phyloP scores from a whole-genome alignment of 2,113 vertebrate species.

The Circaetus cinerascens region DNA sequence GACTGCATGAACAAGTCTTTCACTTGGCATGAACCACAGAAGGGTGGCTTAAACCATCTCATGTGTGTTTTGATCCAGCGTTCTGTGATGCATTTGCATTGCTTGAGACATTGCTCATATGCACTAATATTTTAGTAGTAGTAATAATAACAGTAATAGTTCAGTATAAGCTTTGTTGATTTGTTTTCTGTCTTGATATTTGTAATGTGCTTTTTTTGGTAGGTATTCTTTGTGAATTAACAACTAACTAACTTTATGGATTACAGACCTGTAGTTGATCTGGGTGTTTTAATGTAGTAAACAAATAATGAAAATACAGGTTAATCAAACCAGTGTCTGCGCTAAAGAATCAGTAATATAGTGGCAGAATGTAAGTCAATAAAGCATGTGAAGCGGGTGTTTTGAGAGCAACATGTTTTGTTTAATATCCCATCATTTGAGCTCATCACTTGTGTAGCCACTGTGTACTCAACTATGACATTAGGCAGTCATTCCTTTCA shows the following conservation, averaged over 20 bases:
- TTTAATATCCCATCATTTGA: background rate
- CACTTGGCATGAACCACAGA: background rate
- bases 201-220: background rate
- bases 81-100: background rate
- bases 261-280: background rate
- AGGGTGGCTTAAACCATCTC: background rate
- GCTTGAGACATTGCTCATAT: background rate
- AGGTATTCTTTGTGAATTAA: background rate
- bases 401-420: background rate
- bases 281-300: background rate
- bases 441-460: background rate
- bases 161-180: background rate
- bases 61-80: background rate
- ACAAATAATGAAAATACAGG: background rate
- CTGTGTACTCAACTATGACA: background rate
- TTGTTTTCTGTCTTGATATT: background rate
- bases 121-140: background rate
- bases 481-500: background rate
- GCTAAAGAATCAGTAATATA: background rate
- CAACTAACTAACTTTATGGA: background rate
- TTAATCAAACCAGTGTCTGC: background rate
- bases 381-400: background rate
- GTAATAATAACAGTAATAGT: background rate
- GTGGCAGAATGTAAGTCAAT: background rate
- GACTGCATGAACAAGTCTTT: background rate